Evolutionary conservation across 2,797 vertebrate genomes (phyloP), one percentile per base, ranked within the genome.

Genomic region (Streptopelia turtur): DNA sequence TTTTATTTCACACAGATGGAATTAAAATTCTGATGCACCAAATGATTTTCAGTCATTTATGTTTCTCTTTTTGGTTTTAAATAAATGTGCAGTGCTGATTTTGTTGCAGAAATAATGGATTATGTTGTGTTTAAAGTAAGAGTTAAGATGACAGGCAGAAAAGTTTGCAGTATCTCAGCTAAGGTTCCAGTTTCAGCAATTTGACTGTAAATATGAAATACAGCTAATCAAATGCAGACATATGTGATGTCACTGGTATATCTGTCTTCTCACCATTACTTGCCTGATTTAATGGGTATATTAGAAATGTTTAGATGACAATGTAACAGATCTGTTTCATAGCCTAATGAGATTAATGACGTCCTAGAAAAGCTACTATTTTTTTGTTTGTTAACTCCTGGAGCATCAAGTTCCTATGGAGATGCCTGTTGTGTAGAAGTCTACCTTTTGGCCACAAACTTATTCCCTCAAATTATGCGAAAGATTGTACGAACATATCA

Each of bases 191-290:
- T 37, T 63, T 35, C 65, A 70, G 25, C 30, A 43, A 11, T 77
- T 52, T 33, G n/a, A 45, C 31, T 60, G 20, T 63, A 63, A 87
- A 77, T 74, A 52, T 35, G 50, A 70, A 83, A 49, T 75, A 25
- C 0, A 60, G 33, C 33, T 50, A 24, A 89, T 68, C 28, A 80
- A 16, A 37, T 71, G 65, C 72, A 78, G 69, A 33, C 21, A 10
- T 77, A 35, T 14, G 3, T 30, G 11, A 60, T 37, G 12, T n/a
- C 90, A 31, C 21, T 72, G 50, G 21, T 4, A 11, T 27, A 53
- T 25, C 31, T 69, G 24, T 50, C 43, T 4, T 77, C 33, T 59
- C 2, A 1, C 13, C 0, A 0, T 61, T 47, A 13, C 16, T 76
- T 2, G 1, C 7, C 9, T 8, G 0, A 65, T 78, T 68, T 75